Conservation (phyloP, 2,113 vertebrate genomes). For the Cervus canadensis region DNA sequence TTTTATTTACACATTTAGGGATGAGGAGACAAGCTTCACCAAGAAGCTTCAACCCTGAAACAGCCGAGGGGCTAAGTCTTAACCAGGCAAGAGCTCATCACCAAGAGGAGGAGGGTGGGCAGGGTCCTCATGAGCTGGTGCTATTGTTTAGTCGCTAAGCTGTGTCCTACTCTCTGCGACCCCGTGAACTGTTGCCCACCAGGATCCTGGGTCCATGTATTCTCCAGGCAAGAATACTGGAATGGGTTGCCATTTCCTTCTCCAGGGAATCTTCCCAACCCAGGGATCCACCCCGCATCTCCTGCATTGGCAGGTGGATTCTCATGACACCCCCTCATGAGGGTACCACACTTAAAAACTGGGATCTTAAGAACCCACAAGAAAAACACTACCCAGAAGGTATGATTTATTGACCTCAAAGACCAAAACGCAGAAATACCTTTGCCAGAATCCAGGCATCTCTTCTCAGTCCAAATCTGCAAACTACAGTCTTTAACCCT, state of each 20-base stretch:
- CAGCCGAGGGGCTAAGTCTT: background rate
- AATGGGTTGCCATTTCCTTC: background rate
- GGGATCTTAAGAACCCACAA: background rate
- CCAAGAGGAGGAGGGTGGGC: background rate
- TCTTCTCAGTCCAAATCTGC: background rate
- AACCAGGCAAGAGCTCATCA: background rate
- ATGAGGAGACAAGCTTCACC: background rate
- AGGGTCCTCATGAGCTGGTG: background rate
- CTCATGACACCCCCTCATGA: background rate
- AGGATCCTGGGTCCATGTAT: background rate
- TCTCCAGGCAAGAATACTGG: background rate
- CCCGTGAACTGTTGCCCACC: background rate
- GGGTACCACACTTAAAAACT: background rate
- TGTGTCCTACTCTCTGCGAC: background rate
- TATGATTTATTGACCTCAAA: conserved; percentile 17
- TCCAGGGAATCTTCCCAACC: background rate
- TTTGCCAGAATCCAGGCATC: background rate
- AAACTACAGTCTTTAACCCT: conserved; percentile 28
- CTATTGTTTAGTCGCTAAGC: background rate
- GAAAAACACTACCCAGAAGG: background rate
- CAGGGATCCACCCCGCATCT: background rate
- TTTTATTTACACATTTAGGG: background rate
- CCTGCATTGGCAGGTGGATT: background rate
- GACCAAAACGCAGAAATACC: background rate
- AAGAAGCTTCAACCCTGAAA: background rate